phyloP scores from a whole-genome alignment of 2,797 vertebrate species.

The Anabas testudineus region DNA sequence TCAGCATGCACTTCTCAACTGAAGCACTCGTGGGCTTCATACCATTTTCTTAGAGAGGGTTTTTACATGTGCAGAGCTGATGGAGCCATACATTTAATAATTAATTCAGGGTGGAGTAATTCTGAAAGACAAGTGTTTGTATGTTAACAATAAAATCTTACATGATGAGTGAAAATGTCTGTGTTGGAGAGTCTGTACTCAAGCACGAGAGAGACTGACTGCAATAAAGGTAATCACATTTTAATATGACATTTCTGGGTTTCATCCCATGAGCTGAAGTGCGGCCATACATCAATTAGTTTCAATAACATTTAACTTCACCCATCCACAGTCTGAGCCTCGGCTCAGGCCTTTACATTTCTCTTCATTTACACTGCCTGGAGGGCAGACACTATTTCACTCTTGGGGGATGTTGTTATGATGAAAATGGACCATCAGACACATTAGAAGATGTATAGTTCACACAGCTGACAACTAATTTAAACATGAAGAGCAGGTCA shows the following conservation, averaged over 20 bases:
- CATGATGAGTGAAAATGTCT: conserved; percentile 18
- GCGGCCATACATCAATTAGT: conserved; percentile 71
- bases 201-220: conserved; percentile 41
- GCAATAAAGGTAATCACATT: conserved; percentile 64
- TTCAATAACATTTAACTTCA: conserved; percentile 72
- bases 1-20: neutral
- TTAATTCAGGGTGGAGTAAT: conserved; percentile 19
- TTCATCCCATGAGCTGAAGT: conserved; percentile 64
- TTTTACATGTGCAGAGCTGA: conserved; percentile 30
- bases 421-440: conserved; percentile 72
- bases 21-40: conserved; percentile 3
- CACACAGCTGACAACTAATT: conserved; percentile 46
- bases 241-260: conserved; percentile 68
- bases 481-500: conserved; percentile 39
- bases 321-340: conserved; percentile 50
- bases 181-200: conserved; percentile 28
- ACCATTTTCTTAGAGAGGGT: conserved; percentile 21
- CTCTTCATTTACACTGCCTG: conserved; percentile 71
- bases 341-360: conserved; percentile 56
- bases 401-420: conserved; percentile 68
- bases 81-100: conserved; percentile 28
- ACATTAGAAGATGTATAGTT: conserved; percentile 63
- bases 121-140: conserved; percentile 15
- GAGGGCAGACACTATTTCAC: conserved; percentile 69
- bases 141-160: conserved; percentile 17